phyloP scores from a whole-genome alignment of 1,140 invertebrate genomes.

The Gonatopus flavifemur region DNA sequence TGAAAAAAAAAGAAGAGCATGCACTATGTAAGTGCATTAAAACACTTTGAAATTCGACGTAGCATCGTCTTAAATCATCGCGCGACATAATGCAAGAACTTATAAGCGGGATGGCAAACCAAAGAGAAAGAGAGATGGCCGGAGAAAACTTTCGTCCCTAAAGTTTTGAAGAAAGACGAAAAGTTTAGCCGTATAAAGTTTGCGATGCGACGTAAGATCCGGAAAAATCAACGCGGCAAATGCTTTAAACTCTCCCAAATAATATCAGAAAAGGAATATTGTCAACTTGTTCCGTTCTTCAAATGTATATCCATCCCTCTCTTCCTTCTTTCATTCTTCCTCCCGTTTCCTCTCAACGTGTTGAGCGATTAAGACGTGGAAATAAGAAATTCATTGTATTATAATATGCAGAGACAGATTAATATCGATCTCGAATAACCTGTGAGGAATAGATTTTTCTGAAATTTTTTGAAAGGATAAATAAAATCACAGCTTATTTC shows the following conservation, averaged over 20 bases:
- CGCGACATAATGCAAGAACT: not conserved
- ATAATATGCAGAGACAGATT: too few relatives aligned
- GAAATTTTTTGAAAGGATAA: too few relatives aligned
- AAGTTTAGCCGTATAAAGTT: constrained; percentile 29
- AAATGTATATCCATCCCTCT: constrained; percentile 10
- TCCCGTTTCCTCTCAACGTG: constrained; percentile 1
- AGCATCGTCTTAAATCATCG: not conserved
- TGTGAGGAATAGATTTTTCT: too few relatives aligned
- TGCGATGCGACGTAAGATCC: constrained; percentile 19
- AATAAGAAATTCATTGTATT: too few relatives aligned
- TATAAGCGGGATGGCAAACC: not conserved
- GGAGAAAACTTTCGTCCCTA: not conserved
- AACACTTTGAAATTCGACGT: not conserved
- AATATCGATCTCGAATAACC: too few relatives aligned
- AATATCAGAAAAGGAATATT: constrained; percentile 31
- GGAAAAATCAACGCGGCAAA: constrained; percentile 25
- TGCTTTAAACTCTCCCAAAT: constrained; percentile 20
- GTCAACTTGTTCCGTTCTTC: constrained; percentile 21
- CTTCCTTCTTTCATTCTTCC: constrained; percentile 13
- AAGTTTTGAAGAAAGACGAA: not conserved
- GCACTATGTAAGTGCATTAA: not conserved
- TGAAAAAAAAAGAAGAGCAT: too few relatives aligned
- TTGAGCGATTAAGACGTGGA: constrained; percentile 3
- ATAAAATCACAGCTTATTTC: not conserved
- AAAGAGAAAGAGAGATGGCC: not conserved